Conservation (phyloP, 2,888 invertebrate species). For the Zhuqinia jingwanae region DNA sequence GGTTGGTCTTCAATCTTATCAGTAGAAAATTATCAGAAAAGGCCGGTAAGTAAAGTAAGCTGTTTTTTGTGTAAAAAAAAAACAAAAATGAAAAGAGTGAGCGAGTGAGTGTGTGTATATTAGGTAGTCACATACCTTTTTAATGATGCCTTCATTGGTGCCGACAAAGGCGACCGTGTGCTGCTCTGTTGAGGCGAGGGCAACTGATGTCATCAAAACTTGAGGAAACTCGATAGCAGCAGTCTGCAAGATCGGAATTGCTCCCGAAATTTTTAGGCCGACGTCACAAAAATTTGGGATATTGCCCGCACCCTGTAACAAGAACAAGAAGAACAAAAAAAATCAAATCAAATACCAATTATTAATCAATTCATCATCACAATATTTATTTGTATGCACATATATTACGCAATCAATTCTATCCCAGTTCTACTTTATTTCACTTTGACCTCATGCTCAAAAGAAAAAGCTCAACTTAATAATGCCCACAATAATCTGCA, state of each 20-base stretch:
- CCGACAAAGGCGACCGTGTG: slow-evolving; percentile 98
- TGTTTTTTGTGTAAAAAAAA: neutral
- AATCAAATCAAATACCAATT: neutral
- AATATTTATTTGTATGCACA: too few relatives aligned
- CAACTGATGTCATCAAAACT: slow-evolving; percentile 90
- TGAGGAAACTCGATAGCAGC: slow-evolving; percentile 90
- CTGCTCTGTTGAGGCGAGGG: slow-evolving; percentile 92
- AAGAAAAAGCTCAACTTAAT: neutral
- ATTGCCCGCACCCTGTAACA: slow-evolving; percentile 88
- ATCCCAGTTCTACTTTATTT: too few relatives aligned
- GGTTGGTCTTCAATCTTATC: too few relatives aligned
- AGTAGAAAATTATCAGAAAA: too few relatives aligned
- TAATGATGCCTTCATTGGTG: slow-evolving; percentile 90
- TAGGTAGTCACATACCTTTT: slow-evolving; percentile 85
- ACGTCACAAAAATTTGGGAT: slow-evolving; percentile 96
- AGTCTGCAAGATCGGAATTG: slow-evolving; percentile 89
- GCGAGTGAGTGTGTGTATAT: neutral
- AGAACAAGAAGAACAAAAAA: slow-evolving; percentile 62
- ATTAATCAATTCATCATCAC: too few relatives aligned
- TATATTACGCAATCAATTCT: too few relatives aligned
- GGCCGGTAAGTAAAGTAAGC: slow-evolving; percentile 34
- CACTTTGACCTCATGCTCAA: too few relatives aligned
- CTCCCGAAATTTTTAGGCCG: slow-evolving; percentile 94
- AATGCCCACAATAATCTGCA: too few relatives aligned
- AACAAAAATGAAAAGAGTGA: neutral